phyloP scores from a whole-genome alignment of 1,140 invertebrate genomes.

The Ceratitis capitata region DNA sequence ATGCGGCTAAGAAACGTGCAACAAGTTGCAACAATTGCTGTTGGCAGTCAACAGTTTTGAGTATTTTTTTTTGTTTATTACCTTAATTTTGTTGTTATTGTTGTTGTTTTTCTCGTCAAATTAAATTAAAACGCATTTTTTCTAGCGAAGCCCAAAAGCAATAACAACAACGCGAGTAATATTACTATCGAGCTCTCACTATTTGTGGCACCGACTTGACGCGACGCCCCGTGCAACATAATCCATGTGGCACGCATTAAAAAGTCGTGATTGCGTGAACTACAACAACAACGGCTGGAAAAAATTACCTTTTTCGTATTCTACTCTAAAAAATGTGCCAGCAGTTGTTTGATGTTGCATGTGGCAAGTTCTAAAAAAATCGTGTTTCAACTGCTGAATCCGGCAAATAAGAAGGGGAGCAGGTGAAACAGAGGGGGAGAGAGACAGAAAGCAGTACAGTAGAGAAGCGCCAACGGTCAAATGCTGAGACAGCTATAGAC shows the following conservation, averaged over 20 bases:
- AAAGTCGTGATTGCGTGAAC: conserved; percentile 39
- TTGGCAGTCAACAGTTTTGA: background rate
- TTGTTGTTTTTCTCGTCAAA: background rate
- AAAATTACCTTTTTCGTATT: background rate
- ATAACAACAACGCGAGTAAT: no score
- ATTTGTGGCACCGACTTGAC: background rate
- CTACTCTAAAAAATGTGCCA: background rate
- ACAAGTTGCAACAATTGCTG: background rate
- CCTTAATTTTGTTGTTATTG: background rate
- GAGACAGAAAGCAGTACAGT: no score
- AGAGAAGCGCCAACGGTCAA: conserved; percentile 40
- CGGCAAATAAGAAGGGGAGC: no score
- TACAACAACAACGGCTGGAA: background rate
- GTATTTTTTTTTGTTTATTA: background rate
- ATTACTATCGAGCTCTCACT: no score
- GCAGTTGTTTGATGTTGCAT: conserved; percentile 21
- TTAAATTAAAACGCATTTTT: conserved; percentile 37
- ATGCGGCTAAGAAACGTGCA: conserved; percentile 25
- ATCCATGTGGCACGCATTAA: conserved; percentile 39
- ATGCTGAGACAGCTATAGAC: background rate
- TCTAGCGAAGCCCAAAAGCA: background rate
- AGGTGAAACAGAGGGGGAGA: no score
- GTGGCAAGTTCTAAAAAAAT: conserved; percentile 14
- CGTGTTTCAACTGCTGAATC: background rate
- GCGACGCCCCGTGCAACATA: background rate